Evolutionary conservation across 1,140 invertebrate species (phyloP).

Genomic region (Nymphalis io): DNA sequence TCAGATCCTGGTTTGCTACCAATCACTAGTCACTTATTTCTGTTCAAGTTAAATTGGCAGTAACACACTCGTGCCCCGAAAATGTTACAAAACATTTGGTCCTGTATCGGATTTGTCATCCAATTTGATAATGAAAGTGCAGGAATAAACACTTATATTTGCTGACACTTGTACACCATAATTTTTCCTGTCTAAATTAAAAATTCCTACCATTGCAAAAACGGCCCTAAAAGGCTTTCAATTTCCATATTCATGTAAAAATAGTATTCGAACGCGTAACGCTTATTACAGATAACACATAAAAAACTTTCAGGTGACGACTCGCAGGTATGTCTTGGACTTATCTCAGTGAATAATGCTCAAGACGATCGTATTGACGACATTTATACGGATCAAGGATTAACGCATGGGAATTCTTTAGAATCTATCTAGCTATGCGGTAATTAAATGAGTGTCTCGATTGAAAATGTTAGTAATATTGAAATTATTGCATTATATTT

Average conservation of each 20-base stretch:
- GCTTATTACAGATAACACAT: neutral
- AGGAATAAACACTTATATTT: too few species aligned
- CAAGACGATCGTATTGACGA: conserved; percentile 31
- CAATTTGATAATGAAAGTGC: too few species aligned
- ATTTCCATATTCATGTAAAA: neutral
- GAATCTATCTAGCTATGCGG: conserved; percentile 3
- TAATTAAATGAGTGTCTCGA: neutral
- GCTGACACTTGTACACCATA: too few species aligned
- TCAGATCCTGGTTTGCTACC: too few species aligned
- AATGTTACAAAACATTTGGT: too few species aligned
- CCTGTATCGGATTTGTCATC: too few species aligned
- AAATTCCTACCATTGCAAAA: too few species aligned
- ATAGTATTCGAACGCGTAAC: neutral
- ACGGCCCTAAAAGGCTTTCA: too few species aligned
- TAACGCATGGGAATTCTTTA: conserved; percentile 6
- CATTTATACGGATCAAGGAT: conserved; percentile 29
- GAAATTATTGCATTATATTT: neutral
- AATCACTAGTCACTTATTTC: too few species aligned
- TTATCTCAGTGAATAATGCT: conserved; percentile 40
- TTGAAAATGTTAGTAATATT: neutral
- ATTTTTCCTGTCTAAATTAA: too few species aligned
- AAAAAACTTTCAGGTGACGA: conserved; percentile 26
- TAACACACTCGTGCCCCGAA: too few species aligned
- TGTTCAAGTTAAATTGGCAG: too few species aligned
- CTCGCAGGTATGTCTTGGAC: conserved; percentile 32